Evolutionary conservation across 2,113 vertebrate species (phyloP), one percentile per base, ranked within the genome.

Genomic region (Pedionomus torquatus): DNA sequence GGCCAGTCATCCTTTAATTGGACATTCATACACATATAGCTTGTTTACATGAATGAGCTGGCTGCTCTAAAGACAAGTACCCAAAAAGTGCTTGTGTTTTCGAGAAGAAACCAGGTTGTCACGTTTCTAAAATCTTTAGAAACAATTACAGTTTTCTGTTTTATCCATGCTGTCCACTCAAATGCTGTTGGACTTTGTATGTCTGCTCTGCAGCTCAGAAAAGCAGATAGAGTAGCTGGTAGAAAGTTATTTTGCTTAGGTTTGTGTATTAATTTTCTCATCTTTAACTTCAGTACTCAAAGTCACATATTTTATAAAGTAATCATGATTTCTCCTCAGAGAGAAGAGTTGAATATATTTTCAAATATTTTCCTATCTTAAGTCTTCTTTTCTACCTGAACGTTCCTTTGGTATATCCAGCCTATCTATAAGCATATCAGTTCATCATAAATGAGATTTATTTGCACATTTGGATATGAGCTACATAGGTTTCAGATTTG

Each of bases 341-440:
- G 52, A n/a, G 69, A 25, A 88, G 87, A 84, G 26, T 76, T 79
- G 52, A 96, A 93, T 46, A 8, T 91, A 71, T 93, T 96, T 58
- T 92, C 65, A 82, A 79, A 75, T 92, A 18, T 60, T 87, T 39
- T 88, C 23, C 33, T 31, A 41, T 80, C 44, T 87, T 84, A 83
- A 72, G 20, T 89, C 26, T 16, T 48, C 60, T 90, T 93, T 55
- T 80, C 64, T 66, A 51, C 83, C 44, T 94, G 64, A 95, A 78
- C 41, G 21, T 78, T 93, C 21, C 35, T 79, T 93, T 87, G 31
- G 5, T 91, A 52, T 51, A 75, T 83, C 35, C 31, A 48, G 57
- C 46, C 14, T 54, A 54, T 90, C 43, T 81, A 0, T 76, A 83
- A 96, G 81, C 48, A 25, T 76, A 23, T 81, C 12, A 69, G 37